phyloP scores from a whole-genome alignment of 92 coral and sea anemone species.

The Umimayanthus kanabou region DNA sequence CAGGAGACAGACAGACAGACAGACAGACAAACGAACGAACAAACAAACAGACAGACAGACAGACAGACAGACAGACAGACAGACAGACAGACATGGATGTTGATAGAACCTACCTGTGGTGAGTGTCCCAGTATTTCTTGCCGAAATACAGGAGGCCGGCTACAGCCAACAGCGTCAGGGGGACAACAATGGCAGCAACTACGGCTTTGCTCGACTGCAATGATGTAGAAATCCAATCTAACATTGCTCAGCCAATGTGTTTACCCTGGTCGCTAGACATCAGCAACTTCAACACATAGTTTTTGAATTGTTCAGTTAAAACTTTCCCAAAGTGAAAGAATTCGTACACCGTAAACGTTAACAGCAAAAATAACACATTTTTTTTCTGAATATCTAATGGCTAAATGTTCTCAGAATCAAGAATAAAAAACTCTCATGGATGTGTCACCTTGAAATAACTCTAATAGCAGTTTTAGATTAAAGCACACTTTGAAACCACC shows the following conservation, averaged over 20 bases:
- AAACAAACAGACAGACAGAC: too few relatives aligned
- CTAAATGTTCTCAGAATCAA: too few relatives aligned
- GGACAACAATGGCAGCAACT: slow-evolving; percentile 61
- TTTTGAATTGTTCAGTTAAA: neutral
- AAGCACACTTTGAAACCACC: too few relatives aligned
- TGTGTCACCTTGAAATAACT: too few relatives aligned
- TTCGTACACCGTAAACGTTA: too few relatives aligned
- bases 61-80: neutral
- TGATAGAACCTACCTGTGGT: slow-evolving; percentile 53
- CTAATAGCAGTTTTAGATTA: too few relatives aligned
- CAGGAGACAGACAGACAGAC: too few relatives aligned
- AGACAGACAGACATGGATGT: neutral
- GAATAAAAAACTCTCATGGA: too few relatives aligned
- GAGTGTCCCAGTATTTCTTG: slow-evolving; percentile 66
- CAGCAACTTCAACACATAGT: neutral
- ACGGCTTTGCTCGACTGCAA: slow-evolving; percentile 39
- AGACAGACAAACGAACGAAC: too few relatives aligned
- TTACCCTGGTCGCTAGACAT: neutral
- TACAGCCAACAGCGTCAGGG: slow-evolving; percentile 57
- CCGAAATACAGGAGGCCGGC: slow-evolving; percentile 66
- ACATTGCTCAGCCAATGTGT: neutral
- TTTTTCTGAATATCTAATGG: too few relatives aligned
- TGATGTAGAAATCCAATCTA: neutral
- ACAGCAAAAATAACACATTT: too few relatives aligned
- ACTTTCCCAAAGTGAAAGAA: neutral